Evolutionary conservation across 2,113 vertebrate genomes (phyloP), one percentile per base, ranked within the genome.

Genomic region (Corynorhinus townsendii): DNA sequence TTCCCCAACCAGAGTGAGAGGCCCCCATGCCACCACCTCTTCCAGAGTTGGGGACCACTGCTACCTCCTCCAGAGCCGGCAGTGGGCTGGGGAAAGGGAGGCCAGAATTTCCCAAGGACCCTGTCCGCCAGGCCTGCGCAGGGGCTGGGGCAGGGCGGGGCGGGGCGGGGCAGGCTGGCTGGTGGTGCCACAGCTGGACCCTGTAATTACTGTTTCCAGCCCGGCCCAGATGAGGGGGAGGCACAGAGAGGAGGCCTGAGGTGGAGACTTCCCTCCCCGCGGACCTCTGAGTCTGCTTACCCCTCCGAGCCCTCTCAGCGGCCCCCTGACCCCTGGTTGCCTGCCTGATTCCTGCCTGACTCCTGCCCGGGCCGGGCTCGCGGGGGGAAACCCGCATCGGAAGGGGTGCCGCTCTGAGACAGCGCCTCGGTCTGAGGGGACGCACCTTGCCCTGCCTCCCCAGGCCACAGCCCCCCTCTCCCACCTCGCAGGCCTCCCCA

Each of bases 191-290:
- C 35, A 30, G 38, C 56, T 33, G 66, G 89, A 93, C 93, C 75
- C 11, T 96, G 66, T 96, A 97, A 97, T 97, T 97, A 97, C 59
- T 11, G 87, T 80, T 95, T 96, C 89, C 89, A 94, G 84, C 75
- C 86, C 38, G 93, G 64, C 54, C 49, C 77, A 30, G 47, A 73
- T 82, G 96, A 93, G 49, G 84, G 85, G 86, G 80, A 85, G 56
- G 59, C 45, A 2, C 2, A 2, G 28, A 75, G 85, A 49, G 93
- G 59, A 17, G 81, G 84, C 88, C 85, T 92, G 96, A 0, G 91
- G 89, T 95, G 81, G 76, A 86, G 52, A 80, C 73, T 81, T 91
- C 26, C 75, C 73, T 95, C 22, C 15, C 35, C 77, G 33, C 0
- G 43, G 96, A 79, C 87, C 92, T 81, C 84, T 54, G 87, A 77